These are phyloP conservation scores for Myotis findleyi DNA, from an alignment of 2,797 vertebrate species.

Conservation along the genomic window DNA sequence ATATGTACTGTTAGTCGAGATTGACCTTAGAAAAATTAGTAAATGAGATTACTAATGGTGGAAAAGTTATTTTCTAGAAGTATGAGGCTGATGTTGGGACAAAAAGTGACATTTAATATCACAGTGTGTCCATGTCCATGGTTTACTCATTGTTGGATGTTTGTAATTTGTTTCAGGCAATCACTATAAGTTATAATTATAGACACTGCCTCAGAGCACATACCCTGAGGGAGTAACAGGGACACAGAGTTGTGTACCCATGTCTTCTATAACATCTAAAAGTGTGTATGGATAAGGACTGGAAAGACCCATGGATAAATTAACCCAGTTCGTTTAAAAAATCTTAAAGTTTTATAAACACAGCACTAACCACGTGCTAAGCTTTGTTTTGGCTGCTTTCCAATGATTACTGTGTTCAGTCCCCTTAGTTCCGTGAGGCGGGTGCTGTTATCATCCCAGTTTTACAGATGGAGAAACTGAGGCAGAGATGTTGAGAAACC, in stretches of 20 bases:
- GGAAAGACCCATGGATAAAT: conserved; percentile 52
- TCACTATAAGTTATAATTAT: conserved; percentile 40
- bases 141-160: neutral
- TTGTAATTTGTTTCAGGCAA: conserved; percentile 47
- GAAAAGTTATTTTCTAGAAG: conserved; percentile 13
- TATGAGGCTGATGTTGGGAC: conserved; percentile 36
- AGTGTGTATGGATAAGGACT: neutral
- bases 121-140: neutral
- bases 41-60: conserved; percentile 28
- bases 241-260: conserved; percentile 19
- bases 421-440: conserved; percentile 9
- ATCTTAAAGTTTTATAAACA: conserved; percentile 23
- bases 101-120: neutral
- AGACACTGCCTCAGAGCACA: neutral
- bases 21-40: conserved; percentile 64
- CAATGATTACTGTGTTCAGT: conserved; percentile 16
- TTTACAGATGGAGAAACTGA: neutral
- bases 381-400: conserved; percentile 49
- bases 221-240: conserved; percentile 33
- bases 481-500: neutral
- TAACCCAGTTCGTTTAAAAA: conserved; percentile 15
- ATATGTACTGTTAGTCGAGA: conserved; percentile 59
- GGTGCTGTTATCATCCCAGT: neutral
- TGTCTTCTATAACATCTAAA: conserved; percentile 28
- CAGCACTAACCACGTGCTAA: neutral